phyloP scores from a whole-genome alignment of 2,113 vertebrate species.

The Erinaceus europaeus region DNA sequence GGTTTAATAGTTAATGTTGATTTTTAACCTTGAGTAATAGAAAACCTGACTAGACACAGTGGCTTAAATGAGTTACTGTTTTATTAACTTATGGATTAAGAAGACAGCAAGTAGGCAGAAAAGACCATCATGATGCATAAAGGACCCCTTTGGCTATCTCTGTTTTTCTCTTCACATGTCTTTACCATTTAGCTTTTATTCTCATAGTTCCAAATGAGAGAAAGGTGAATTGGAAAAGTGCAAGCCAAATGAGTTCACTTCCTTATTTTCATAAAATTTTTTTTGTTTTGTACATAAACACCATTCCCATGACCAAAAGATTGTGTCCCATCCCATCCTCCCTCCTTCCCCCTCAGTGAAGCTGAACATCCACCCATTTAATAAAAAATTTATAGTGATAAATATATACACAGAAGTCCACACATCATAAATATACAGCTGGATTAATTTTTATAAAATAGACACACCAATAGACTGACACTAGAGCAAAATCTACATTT shows the following conservation, averaged over 20 bases:
- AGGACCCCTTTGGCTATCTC: not conserved
- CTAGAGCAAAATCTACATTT: not conserved
- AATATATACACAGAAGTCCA: not conserved
- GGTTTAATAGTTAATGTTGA: not conserved
- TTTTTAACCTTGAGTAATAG: not conserved
- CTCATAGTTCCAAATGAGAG: not conserved
- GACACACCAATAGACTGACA: not conserved
- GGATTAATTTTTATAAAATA: conserved; percentile 34
- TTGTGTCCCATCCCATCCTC: no score
- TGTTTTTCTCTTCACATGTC: not conserved
- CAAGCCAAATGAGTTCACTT: not conserved
- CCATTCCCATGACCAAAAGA: no score
- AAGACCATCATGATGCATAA: not conserved
- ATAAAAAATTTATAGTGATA: no score
- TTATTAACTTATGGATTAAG: not conserved
- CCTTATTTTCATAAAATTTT: conserved; percentile 30
- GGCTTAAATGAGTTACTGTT: not conserved
- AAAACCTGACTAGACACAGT: not conserved
- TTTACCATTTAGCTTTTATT: conserved; percentile 26
- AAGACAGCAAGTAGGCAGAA: not conserved
- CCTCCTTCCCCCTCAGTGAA: no score
- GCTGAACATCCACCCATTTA: no score
- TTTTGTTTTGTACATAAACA: no score
- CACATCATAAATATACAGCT: not conserved
- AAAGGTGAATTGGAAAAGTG: conserved; percentile 23